Conservation (phyloP, 2,113 vertebrate genomes). For the Microcebus lehilahytsara region DNA sequence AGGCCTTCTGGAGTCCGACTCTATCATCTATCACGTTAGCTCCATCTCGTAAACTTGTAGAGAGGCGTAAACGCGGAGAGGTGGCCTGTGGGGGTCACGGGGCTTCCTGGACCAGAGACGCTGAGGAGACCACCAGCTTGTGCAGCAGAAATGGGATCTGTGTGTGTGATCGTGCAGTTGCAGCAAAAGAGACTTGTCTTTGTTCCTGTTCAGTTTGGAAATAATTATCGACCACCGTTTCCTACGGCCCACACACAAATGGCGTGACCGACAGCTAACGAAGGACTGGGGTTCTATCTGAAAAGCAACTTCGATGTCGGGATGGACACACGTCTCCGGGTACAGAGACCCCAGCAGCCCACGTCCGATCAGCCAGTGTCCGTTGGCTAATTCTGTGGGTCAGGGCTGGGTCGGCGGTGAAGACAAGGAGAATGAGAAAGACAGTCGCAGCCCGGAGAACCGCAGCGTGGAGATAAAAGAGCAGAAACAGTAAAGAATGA, state of each 20-base stretch:
- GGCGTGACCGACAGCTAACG: rapidly evolving
- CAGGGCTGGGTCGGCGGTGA: rapidly evolving
- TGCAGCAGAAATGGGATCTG: too few relatives aligned
- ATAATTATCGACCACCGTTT: background rate
- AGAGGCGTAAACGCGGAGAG: too few relatives aligned
- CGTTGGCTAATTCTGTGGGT: background rate
- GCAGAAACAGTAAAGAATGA: rapidly evolving
- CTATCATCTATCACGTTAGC: background rate
- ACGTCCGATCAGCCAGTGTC: rapidly evolving
- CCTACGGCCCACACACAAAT: background rate
- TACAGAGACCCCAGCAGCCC: rapidly evolving
- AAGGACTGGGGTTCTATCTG: background rate
- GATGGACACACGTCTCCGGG: rapidly evolving
- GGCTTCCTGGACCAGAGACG: background rate
- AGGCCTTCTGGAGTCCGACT: background rate
- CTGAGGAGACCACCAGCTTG: background rate
- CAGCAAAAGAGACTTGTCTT: background rate
- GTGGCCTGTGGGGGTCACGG: rapidly evolving
- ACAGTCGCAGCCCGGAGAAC: rapidly evolving
- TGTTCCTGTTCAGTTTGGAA: background rate
- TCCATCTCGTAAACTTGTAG: background rate
- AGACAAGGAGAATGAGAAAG: background rate
- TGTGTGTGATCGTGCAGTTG: background rate
- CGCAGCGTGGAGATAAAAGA: rapidly evolving
- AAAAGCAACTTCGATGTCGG: background rate